These are phyloP conservation scores for Drosophila pseudotakahashii DNA, from an alignment of 2,888 invertebrate genomes.

Conservation along the genomic window DNA sequence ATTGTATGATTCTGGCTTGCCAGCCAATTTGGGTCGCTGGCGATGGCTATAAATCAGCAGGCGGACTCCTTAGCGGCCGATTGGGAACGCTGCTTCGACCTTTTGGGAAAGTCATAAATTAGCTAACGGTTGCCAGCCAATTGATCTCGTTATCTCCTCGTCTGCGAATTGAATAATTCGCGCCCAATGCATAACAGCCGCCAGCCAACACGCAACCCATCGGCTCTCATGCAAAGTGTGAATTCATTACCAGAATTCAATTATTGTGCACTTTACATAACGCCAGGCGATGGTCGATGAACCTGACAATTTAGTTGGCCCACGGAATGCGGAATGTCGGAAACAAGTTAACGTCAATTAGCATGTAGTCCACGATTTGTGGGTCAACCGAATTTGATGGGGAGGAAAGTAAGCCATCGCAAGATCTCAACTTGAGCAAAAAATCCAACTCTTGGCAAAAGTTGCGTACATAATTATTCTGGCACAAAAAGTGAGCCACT, in stretches of 20 bases:
- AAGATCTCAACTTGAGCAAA: not conserved
- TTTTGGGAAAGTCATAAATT: conserved; percentile 49
- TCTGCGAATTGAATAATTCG: conserved; percentile 43
- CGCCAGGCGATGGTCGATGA: conserved; percentile 31
- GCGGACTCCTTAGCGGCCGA: conserved; percentile 33
- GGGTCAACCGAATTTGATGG: conserved; percentile 45
- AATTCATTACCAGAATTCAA: conserved; percentile 43
- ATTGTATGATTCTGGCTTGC: conserved; percentile 22
- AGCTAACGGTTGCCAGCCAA: conserved; percentile 44
- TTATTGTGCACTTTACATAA: conserved; percentile 34
- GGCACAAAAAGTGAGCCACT: conserved; percentile 10
- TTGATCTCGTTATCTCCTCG: conserved; percentile 43
- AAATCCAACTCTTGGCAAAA: not conserved
- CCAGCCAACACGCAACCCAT: conserved; percentile 32
- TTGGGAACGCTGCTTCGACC: conserved; percentile 41
- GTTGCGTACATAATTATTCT: conserved; percentile 33
- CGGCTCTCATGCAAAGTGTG: conserved; percentile 40
- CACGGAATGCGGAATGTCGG: conserved; percentile 30
- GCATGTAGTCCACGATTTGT: conserved; percentile 39
- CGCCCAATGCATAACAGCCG: conserved; percentile 26
- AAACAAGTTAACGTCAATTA: conserved; percentile 35
- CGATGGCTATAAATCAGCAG: conserved; percentile 39
- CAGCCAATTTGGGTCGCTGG: conserved; percentile 40
- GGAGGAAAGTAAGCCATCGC: conserved; percentile 37
- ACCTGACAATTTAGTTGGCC: conserved; percentile 18